phyloP scores from a whole-genome alignment of 2,113 vertebrate genomes.

The Nibea coibor region DNA sequence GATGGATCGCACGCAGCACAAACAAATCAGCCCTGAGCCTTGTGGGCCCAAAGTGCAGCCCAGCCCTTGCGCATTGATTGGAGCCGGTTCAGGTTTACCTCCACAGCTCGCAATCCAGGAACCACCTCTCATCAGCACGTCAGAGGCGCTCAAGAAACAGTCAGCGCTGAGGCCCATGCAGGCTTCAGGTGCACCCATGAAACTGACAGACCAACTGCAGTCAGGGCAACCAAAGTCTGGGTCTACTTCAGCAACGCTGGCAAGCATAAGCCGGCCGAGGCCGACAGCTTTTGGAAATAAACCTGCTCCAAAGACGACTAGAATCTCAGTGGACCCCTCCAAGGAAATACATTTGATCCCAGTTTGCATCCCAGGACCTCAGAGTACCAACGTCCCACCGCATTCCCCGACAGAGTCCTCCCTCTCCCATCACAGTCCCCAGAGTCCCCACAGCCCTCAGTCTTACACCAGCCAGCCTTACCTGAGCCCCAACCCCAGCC shows the following conservation, averaged over 20 bases:
- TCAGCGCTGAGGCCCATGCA: conserved; percentile 29
- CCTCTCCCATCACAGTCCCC: conserved; percentile 61
- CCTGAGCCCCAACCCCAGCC: conserved; percentile 55
- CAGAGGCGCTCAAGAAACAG: conserved; percentile 37
- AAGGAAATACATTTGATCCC: conserved; percentile 80
- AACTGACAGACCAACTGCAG: conserved; percentile 35
- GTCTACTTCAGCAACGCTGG: conserved; percentile 25
- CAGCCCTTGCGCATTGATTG: conserved; percentile 41
- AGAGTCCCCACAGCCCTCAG: conserved; percentile 63
- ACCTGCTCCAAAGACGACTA: conserved; percentile 58
- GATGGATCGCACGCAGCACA: conserved; percentile 78
- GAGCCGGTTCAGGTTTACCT: conserved; percentile 31
- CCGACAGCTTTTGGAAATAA: conserved; percentile 78
- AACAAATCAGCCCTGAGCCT: conserved; percentile 56
- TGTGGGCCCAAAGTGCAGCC: conserved; percentile 54
- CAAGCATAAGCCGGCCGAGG: conserved; percentile 81
- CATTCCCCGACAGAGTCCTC: conserved; percentile 65
- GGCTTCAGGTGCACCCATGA: conserved; percentile 5
- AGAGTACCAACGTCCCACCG: conserved; percentile 40
- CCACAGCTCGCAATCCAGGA: conserved; percentile 30
- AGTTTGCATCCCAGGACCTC: conserved; percentile 74
- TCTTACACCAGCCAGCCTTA: conserved; percentile 45
- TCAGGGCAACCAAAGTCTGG: conserved; percentile 20
- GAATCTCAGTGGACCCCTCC: conserved; percentile 66
- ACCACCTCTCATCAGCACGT: conserved; percentile 21